Evolutionary conservation across 2,888 invertebrate species (phyloP).

Genomic region (Drosophila paranaensis): DNA sequence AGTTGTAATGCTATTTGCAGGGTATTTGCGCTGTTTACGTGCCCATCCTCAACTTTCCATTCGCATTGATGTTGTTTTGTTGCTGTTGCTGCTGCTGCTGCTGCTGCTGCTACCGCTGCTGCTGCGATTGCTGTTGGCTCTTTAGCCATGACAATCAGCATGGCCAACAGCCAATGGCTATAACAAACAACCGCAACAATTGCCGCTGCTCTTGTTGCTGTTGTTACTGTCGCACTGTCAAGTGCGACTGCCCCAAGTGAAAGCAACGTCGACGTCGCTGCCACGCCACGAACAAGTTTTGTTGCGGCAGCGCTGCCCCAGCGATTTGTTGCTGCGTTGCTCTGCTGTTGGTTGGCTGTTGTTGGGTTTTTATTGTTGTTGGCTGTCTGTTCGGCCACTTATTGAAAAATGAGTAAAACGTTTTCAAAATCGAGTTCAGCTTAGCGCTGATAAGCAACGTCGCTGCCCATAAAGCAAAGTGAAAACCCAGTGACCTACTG

Average conservation of each 20-base stretch:
- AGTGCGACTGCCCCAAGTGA: constrained; percentile 76
- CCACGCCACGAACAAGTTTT: constrained; percentile 56
- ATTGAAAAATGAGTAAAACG: constrained; percentile 74
- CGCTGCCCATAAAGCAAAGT: constrained; percentile 71
- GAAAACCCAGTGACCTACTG: constrained; percentile 76
- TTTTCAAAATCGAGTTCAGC: constrained; percentile 69
- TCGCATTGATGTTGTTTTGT: constrained; percentile 29
- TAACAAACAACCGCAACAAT: constrained; percentile 72
- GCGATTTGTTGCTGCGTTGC: constrained; percentile 37
- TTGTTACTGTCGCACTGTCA: constrained; percentile 70
- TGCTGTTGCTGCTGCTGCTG: constrained; percentile 11
- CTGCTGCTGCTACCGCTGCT: constrained; percentile 7
- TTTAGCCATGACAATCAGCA: constrained; percentile 77
- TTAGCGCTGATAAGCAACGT: constrained; percentile 67
- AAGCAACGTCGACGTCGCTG: constrained; percentile 58
- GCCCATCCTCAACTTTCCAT: constrained; percentile 49
- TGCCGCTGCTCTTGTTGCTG: constrained; percentile 53
- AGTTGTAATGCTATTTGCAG: constrained; percentile 11
- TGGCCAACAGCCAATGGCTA: constrained; percentile 72
- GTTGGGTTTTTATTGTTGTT: constrained; percentile 11
- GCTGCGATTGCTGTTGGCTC: constrained; percentile 56
- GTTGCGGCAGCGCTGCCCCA: constrained; percentile 48
- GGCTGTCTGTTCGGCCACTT: constrained; percentile 49
- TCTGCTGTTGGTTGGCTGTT: not conserved
- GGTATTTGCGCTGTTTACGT: constrained; percentile 32